Conservation (phyloP, 2,888 invertebrate genomes). For the Schizotus pectinicornis region DNA sequence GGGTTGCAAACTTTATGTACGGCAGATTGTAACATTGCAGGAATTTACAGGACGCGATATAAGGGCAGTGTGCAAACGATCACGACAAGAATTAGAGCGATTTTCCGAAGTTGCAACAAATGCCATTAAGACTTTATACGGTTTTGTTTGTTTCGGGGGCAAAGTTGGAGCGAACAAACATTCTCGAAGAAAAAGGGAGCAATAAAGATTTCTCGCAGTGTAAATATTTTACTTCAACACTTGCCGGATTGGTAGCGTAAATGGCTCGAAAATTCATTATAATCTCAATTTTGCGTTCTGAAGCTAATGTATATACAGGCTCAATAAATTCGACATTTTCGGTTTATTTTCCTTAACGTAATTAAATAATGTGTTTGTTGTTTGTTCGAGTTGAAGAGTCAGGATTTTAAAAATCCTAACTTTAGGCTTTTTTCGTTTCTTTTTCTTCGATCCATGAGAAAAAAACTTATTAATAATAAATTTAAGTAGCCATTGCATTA, state of each 20-base stretch:
- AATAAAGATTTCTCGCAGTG: constrained; percentile 9
- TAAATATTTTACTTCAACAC: constrained; percentile 12
- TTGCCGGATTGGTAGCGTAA: constrained; percentile 3
- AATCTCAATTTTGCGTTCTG: constrained; percentile 4
- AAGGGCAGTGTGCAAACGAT: constrained; percentile 3
- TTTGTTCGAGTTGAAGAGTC: too few species aligned
- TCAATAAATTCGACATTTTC: not conserved
- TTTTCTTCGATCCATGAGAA: too few species aligned
- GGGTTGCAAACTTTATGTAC: too few species aligned
- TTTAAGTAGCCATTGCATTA: too few species aligned
- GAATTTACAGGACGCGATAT: too few species aligned
- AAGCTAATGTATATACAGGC: constrained; percentile 5
- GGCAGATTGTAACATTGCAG: too few species aligned
- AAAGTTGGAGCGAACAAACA: constrained; percentile 11
- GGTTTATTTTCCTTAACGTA: too few species aligned
- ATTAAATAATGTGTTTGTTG: too few species aligned
- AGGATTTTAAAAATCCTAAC: too few species aligned
- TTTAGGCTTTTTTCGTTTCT: too few species aligned
- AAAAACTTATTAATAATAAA: too few species aligned
- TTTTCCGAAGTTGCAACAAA: constrained; percentile 1
- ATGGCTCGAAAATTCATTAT: constrained; percentile 7
- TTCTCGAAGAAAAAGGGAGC: constrained; percentile 4
- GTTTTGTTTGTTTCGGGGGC: constrained; percentile 9
- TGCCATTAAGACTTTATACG: constrained; percentile 7
- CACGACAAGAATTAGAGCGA: constrained; percentile 1